phyloP scores from a whole-genome alignment of 1,140 invertebrate genomes.

The Oncopodura yosiiana region DNA sequence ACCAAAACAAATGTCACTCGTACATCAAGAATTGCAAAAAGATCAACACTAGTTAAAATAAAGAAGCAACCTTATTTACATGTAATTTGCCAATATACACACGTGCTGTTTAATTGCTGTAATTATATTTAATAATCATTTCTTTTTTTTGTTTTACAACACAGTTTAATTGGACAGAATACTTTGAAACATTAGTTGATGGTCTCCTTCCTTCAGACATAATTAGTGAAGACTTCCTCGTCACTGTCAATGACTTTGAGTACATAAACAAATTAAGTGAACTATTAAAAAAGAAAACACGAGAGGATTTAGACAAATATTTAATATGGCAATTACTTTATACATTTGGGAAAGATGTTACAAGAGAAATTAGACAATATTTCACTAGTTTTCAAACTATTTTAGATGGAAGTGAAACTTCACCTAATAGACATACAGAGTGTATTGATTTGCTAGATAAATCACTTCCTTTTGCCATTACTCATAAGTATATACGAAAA shows the following conservation, averaged over 20 bases:
- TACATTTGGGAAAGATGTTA: slow-evolving; percentile 32
- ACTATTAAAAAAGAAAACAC: slow-evolving; percentile 9
- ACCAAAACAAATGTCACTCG: background rate
- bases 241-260: slow-evolving; percentile 27
- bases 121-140: background rate
- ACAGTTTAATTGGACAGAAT: slow-evolving; percentile 34
- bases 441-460: slow-evolving; percentile 30
- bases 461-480: slow-evolving; percentile 28
- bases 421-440: slow-evolving; percentile 28
- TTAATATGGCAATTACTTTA: slow-evolving; percentile 33
- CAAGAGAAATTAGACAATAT: slow-evolving; percentile 20
- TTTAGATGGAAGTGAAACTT: slow-evolving; percentile 28
- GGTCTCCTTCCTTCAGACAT: slow-evolving; percentile 10
- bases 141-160: background rate
- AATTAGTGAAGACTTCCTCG: slow-evolving; percentile 17
- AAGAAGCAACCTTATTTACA: background rate
- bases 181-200: slow-evolving; percentile 23
- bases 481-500: slow-evolving; percentile 30
- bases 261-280: slow-evolving; percentile 23
- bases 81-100: too few relatives aligned
- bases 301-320: slow-evolving; percentile 25
- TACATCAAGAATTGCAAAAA: background rate
- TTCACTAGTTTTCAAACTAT: slow-evolving; percentile 23
- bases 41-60: background rate
- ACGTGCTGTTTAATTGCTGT: background rate